Percentiles rank a stretch among this genome's conserved stretches.
These are phyloP conservation scores for Dendroctonus ponderosae DNA, from an alignment of 1,140 invertebrate species.

Conservation along the genomic window DNA sequence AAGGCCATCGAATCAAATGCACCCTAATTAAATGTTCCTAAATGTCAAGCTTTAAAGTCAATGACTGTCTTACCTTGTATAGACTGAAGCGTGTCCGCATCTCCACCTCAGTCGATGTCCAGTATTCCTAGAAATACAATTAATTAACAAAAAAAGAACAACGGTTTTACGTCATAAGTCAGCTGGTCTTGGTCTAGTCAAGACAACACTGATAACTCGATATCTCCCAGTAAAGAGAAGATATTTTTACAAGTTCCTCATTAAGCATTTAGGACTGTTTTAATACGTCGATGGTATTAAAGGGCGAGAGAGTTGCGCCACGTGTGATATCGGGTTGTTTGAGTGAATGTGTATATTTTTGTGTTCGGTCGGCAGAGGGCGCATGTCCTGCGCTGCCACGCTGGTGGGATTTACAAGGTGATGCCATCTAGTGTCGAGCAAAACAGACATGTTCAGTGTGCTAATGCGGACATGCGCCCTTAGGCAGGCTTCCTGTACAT, in stretches of 20 bases:
- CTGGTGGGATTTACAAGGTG: too few species aligned
- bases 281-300: conserved; percentile 45
- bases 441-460: too few species aligned
- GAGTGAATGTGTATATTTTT: conserved; percentile 33
- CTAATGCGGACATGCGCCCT: neutral
- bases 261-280: conserved; percentile 45
- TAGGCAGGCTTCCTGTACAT: conserved; percentile 35
- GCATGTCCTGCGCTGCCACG: too few species aligned
- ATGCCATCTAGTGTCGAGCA: too few species aligned
- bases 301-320: conserved; percentile 44
- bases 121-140: too few species aligned
- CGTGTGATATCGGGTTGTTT: conserved; percentile 48
- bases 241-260: conserved; percentile 48
- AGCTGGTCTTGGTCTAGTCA: conserved; percentile 46
- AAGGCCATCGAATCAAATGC: conserved; percentile 38
- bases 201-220: conserved; percentile 42
- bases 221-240: conserved; percentile 48
- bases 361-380: conserved; percentile 1
- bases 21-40: conserved; percentile 8
- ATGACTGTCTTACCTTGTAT: too few species aligned
- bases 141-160: too few species aligned
- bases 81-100: too few species aligned
- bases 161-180: too few species aligned
- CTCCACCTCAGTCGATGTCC: too few species aligned
- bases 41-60: too few species aligned